Evolutionary conservation across 2,888 invertebrate genomes (phyloP), one percentile per base, ranked within the genome.

Genomic region (Chrysolina americana): DNA sequence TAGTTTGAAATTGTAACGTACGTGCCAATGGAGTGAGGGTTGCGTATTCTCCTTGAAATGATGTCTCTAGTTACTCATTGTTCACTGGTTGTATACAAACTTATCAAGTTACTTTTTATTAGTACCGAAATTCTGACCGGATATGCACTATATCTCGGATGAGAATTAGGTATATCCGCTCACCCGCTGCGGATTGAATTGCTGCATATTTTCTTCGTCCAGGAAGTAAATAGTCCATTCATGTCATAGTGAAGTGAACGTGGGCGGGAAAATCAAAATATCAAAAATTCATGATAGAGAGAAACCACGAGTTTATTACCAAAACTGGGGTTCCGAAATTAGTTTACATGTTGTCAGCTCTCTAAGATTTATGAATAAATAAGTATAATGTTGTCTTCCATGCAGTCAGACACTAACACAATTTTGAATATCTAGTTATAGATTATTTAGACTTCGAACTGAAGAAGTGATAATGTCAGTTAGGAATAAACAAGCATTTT

Each of bases 71-170:
- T 82, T 80, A 77, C 82, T 75, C 64, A 80, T 82, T 83, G 83
- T 83, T 79, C 81, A 79, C 73, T 80, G 77, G 81, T 82, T 83
- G 80, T 83, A 81, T 83, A 82, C 83, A 79, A 81, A 75, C 64
- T 71, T 78, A 82, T 83, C 82, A 69, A 64, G 76, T 83, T 83
- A 78, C 83, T 69, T 65, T 68, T 72, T 69, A 59, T 66, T 50
- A 66, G 75, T 74, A 76, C 56, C 77, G 75, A 79, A 79, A 79
- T 71, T 78, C 80, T 83, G 83, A 83, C 83, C 83, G 83, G 83
- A 83, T 78, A 79, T 81, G 78, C 75, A 75, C 71, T 41, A n/a
- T 59, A 41, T 53, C 41, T 11, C 53, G 68, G 50, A 53, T 68
- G 41, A 36, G 68, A 53, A 68, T 53, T 48, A 68, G 53, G 80